Evolutionary conservation across 1,140 invertebrate genomes (phyloP), one percentile per base, ranked within the genome.

Genomic region (Philaenus spumarius): DNA sequence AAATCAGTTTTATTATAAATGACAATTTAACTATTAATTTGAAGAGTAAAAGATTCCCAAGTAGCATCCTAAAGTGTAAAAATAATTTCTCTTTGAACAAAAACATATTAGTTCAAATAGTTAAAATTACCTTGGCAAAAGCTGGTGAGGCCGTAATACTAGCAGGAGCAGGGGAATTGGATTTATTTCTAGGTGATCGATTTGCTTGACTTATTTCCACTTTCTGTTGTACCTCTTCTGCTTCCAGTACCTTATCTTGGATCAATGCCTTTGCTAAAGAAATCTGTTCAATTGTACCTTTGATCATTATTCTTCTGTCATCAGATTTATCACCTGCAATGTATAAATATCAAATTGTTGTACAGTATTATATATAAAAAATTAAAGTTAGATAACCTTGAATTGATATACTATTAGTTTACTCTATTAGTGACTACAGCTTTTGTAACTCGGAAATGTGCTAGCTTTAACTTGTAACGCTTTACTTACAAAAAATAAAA

Each of bases 241-340:
- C 78, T 66, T 85, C 76, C 50, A 73, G 66, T 24, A 87, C 75
- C 64, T 80, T 79, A 30, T 83, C 78, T 63, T 83, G 75, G 39
- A 87, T 77, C 52, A 81, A 63, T 34, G 71, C 68, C 62, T 79
- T 73, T 1, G 84, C 85, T 26, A 77, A 62, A 39, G 77, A 68
- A 43, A 86, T 83, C 65, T 85, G 77, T 61, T 82, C 75, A 35
- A 72, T 63, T 39, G 75, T 80, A 15, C 83, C 83, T 57, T 77
- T 79, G 19, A 86, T 75, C 37, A 72, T 74, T 12, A 85, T 66
- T 61, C 71, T 73, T 11, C 2, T 69, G 66, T 61, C 56, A 50
- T 22, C 37, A 26, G 3, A 43, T 50, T 37, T 24, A 14, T 43
- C 53, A 11, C 37, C 46, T 60, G 37, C n/a, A n/a, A n/a, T n/a